phyloP scores from a whole-genome alignment of 2,113 vertebrate genomes.

The Notiomystis cincta region DNA sequence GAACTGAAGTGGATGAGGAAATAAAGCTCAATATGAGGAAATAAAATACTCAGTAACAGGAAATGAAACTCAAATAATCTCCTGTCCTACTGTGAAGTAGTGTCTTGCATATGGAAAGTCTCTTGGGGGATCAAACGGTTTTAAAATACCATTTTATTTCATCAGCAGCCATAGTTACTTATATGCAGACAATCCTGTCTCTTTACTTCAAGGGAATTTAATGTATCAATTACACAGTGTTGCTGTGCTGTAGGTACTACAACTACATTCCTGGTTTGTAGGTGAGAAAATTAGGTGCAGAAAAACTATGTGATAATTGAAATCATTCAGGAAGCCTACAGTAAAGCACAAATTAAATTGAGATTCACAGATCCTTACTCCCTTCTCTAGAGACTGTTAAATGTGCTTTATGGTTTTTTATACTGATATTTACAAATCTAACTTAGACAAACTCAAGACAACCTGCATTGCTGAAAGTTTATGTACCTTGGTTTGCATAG shows the following conservation, averaged over 20 bases:
- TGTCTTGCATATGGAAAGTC: background rate
- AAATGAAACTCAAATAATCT: background rate
- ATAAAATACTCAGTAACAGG: background rate
- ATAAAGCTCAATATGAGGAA: background rate
- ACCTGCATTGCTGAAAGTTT: background rate
- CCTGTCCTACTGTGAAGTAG: background rate
- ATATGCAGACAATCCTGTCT: background rate
- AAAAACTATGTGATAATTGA: background rate
- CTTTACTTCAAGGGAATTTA: background rate
- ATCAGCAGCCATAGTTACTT: background rate
- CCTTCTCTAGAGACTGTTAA: background rate
- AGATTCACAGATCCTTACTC: background rate
- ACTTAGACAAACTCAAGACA: background rate
- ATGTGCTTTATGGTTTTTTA: background rate
- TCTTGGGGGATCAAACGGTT: background rate
- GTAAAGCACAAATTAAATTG: background rate
- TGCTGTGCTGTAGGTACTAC: background rate
- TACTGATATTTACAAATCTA: background rate
- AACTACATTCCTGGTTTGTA: background rate
- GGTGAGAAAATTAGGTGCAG: background rate
- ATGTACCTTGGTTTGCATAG: background rate
- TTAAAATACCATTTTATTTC: background rate
- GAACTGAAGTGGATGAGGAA: background rate
- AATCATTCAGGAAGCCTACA: background rate
- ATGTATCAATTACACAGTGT: background rate